These are phyloP conservation scores for Cerceris rybyensis DNA, from an alignment of 2,888 invertebrate genomes.

Conservation along the genomic window DNA sequence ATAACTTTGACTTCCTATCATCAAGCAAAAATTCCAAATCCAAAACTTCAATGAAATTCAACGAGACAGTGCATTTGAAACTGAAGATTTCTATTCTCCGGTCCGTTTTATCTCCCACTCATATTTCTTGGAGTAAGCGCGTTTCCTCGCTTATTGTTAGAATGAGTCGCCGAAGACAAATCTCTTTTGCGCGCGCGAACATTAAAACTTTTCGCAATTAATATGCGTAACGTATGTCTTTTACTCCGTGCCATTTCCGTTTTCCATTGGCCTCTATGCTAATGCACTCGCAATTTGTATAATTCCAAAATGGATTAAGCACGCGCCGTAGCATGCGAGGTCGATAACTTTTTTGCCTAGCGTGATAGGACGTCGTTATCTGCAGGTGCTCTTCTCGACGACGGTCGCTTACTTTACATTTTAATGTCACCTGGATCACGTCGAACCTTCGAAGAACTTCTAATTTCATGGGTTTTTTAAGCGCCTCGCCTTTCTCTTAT, in stretches of 20 bases:
- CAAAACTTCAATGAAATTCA: no score
- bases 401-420: constrained; percentile 59
- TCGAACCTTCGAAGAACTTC: constrained; percentile 34
- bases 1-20: no score
- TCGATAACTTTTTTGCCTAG: constrained; percentile 60
- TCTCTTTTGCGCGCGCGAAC: neutral
- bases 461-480: constrained; percentile 49
- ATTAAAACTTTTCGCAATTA: constrained; percentile 15
- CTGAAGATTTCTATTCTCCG: no score
- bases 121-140: no score
- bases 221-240: constrained; percentile 18
- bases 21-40: no score
- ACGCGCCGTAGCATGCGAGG: constrained; percentile 51
- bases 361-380: constrained; percentile 62
- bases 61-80: no score
- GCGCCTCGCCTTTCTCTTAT: constrained; percentile 1
- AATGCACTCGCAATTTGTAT: constrained; percentile 76
- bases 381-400: constrained; percentile 55
- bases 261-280: constrained; percentile 60
- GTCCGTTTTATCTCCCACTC: no score
- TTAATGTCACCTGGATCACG: constrained; percentile 49
- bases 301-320: constrained; percentile 75
- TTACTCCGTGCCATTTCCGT: neutral
- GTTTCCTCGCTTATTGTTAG: neutral
- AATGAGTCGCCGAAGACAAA: constrained; percentile 1